These are phyloP conservation scores for Callosobruchus maculatus DNA, from an alignment of 2,888 invertebrate genomes.

Conservation along the genomic window DNA sequence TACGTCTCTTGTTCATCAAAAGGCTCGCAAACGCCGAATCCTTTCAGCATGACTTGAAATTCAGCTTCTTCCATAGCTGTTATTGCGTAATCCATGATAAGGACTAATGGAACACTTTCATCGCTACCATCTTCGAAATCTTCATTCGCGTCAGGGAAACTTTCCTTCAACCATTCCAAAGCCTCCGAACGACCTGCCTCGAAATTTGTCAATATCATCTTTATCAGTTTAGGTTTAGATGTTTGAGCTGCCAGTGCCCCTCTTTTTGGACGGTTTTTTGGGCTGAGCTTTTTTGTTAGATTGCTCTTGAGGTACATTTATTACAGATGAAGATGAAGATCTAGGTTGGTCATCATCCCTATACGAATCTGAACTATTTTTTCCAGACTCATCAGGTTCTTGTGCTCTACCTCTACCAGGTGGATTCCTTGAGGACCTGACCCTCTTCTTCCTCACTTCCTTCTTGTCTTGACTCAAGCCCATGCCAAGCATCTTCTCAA, in stretches of 20 bases:
- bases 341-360: neutral
- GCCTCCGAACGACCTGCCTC: constrained; percentile 51
- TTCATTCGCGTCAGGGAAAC: constrained; percentile 73
- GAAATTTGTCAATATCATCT: too few relatives aligned
- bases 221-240: neutral
- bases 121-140: too few relatives aligned
- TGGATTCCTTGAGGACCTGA: neutral
- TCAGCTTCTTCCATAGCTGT: too few relatives aligned
- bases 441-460: constrained; percentile 67
- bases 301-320: too few relatives aligned
- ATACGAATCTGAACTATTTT: constrained; percentile 5
- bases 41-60: too few relatives aligned
- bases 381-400: neutral
- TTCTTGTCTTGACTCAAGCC: too few relatives aligned
- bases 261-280: neutral
- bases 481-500: too few relatives aligned
- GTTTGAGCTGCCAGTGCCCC: neutral
- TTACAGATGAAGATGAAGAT: neutral
- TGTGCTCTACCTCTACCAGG: too few relatives aligned
- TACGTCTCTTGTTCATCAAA: constrained; percentile 74
- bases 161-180: constrained; percentile 72
- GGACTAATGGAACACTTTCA: too few relatives aligned
- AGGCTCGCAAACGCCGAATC: too few relatives aligned
- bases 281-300: too few relatives aligned
- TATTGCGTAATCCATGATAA: too few relatives aligned